Evolutionary conservation across 35 echinoderm and acorn worm species (phyloP).

Genomic region (Lytechinus pictus): DNA sequence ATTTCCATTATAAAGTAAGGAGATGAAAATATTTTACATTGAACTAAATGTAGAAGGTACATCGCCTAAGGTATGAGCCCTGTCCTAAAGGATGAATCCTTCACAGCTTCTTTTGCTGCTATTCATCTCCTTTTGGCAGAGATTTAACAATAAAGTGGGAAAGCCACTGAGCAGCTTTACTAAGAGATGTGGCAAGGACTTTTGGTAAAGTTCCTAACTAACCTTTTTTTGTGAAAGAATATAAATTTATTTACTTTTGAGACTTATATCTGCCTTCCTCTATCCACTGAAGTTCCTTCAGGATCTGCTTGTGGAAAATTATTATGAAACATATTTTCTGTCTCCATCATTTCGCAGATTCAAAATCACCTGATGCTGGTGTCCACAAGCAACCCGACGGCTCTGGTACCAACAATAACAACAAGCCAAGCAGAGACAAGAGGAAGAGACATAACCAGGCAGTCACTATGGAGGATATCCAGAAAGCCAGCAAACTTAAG

Average conservation of each 20-base stretch:
- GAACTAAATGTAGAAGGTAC: too few species aligned
- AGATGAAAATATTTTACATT: too few species aligned
- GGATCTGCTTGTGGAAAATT: neutral
- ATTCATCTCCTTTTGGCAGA: too few species aligned
- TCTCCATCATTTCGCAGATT: neutral
- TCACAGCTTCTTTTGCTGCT: too few species aligned
- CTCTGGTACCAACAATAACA: slow-evolving; percentile 49
- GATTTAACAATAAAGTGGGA: too few species aligned
- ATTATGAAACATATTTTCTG: neutral
- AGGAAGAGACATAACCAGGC: slow-evolving; percentile 73
- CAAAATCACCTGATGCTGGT: neutral
- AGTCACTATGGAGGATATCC: slow-evolving; percentile 71
- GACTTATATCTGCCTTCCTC: neutral
- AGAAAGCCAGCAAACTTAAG: slow-evolving; percentile 58
- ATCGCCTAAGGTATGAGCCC: too few species aligned
- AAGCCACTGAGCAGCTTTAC: too few species aligned
- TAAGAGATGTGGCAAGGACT: too few species aligned
- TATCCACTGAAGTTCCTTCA: neutral
- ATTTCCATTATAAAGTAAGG: too few species aligned
- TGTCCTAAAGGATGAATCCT: too few species aligned
- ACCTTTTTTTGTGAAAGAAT: too few species aligned
- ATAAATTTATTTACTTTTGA: neutral
- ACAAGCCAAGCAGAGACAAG: slow-evolving; percentile 63
- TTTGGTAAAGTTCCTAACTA: too few species aligned
- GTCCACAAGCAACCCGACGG: neutral